Evolutionary conservation across 2,113 vertebrate species (phyloP).

Genomic region (Cardinalis cardinalis): DNA sequence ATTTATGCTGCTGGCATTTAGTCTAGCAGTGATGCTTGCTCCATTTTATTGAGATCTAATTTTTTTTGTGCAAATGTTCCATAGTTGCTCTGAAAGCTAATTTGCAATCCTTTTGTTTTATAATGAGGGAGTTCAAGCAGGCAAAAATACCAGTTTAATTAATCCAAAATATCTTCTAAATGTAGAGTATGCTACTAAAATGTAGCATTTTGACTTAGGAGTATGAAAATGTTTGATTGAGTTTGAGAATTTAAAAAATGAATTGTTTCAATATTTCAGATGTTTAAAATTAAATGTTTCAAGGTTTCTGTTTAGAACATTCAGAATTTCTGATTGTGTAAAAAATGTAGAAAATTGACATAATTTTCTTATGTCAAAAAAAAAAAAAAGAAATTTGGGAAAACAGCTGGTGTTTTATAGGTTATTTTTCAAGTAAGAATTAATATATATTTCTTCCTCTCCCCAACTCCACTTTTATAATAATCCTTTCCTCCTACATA

Average conservation of each 20-base stretch:
- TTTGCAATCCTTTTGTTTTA: background rate
- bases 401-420: background rate
- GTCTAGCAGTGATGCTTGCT: background rate
- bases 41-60: background rate
- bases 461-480: rapidly evolving
- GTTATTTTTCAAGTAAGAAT: background rate
- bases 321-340: background rate
- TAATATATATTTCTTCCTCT: background rate
- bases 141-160: background rate
- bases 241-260: background rate
- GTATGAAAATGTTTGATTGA: background rate
- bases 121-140: background rate
- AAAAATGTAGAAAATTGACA: background rate
- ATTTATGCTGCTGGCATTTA: background rate
- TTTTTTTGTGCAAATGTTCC: background rate
- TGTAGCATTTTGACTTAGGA: background rate
- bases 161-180: background rate
- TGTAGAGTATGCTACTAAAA: background rate
- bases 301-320: background rate
- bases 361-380: background rate
- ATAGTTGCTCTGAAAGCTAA: background rate
- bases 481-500: background rate
- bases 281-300: background rate
- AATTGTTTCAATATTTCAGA: background rate
- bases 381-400: background rate